A percentile compares a stretch with the other conserved stretches of the same genome.
Conservation (phyloP, 1,140 invertebrate genomes). For the Whitmania pigra region DNA sequence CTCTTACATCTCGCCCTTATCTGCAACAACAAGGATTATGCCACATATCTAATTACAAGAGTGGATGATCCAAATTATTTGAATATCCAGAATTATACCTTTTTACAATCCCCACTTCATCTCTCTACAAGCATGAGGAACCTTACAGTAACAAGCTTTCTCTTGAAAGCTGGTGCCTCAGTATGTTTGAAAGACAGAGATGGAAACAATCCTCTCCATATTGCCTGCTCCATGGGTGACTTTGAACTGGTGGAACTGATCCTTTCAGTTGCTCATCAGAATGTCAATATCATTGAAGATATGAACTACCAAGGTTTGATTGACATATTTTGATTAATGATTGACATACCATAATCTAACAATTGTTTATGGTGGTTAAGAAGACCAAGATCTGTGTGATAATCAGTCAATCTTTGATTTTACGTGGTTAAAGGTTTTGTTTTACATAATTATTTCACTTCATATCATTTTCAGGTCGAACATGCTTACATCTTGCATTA, state of each 20-base stretch:
- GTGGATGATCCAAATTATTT: background rate
- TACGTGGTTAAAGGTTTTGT: background rate
- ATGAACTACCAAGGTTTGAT: background rate
- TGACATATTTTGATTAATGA: too few relatives aligned
- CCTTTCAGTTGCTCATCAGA: background rate
- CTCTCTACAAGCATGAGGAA: background rate
- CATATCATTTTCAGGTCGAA: background rate
- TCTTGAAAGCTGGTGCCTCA: background rate
- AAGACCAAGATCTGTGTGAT: too few relatives aligned
- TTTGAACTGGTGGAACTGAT: background rate
- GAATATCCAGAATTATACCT: background rate
- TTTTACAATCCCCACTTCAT: background rate
- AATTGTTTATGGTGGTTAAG: too few relatives aligned
- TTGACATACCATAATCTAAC: too few relatives aligned
- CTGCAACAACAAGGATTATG: too few relatives aligned
- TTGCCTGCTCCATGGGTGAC: background rate
- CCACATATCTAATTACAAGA: too few relatives aligned
- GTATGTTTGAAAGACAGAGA: background rate
- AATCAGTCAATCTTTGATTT: background rate
- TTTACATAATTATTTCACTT: background rate
- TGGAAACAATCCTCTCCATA: slow-evolving; percentile 1
- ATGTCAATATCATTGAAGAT: background rate
- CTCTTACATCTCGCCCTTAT: too few relatives aligned
- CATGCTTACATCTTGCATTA: slow-evolving; percentile 2
- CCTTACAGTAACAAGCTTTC: background rate